Evolutionary conservation across 2,888 invertebrate genomes (phyloP).

Genomic region (Monopis laevigella): DNA sequence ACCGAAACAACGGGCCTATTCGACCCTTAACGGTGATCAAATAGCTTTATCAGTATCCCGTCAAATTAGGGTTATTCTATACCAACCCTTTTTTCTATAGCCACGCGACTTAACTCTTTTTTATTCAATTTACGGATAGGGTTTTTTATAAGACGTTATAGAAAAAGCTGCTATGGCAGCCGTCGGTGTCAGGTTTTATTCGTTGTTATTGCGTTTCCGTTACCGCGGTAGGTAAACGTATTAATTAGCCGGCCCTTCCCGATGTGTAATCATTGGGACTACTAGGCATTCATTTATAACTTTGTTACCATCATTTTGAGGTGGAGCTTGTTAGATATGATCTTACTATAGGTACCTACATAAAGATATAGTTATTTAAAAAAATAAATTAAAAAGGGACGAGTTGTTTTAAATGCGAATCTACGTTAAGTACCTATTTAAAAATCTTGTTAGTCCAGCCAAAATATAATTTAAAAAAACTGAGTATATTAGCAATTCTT

Average conservation of each 20-base stretch:
- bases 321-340: slow-evolving; percentile 34
- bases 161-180: slow-evolving; percentile 56
- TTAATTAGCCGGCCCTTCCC: slow-evolving; percentile 46
- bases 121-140: slow-evolving; percentile 53
- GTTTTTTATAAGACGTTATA: slow-evolving; percentile 41
- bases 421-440: no score
- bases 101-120: slow-evolving; percentile 57
- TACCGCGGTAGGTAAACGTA: slow-evolving; percentile 52
- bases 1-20: slow-evolving; percentile 54
- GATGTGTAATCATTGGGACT: slow-evolving; percentile 31
- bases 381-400: no score
- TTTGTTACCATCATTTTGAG: slow-evolving; percentile 48
- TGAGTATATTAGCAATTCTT: no score
- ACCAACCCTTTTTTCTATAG: slow-evolving; percentile 39
- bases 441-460: no score
- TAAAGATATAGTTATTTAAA: no score
- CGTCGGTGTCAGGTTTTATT: slow-evolving; percentile 50
- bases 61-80: slow-evolving; percentile 57
- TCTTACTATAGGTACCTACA: no score
- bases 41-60: slow-evolving; percentile 60
- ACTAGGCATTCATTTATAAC: slow-evolving; percentile 41
- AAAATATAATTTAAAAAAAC: no score
- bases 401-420: no score
- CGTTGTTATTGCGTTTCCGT: slow-evolving; percentile 38
- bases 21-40: slow-evolving; percentile 45